Base-by-base conservation (phyloP, 2,888 invertebrate genomes). In the Nyleta sp. region DNA sequence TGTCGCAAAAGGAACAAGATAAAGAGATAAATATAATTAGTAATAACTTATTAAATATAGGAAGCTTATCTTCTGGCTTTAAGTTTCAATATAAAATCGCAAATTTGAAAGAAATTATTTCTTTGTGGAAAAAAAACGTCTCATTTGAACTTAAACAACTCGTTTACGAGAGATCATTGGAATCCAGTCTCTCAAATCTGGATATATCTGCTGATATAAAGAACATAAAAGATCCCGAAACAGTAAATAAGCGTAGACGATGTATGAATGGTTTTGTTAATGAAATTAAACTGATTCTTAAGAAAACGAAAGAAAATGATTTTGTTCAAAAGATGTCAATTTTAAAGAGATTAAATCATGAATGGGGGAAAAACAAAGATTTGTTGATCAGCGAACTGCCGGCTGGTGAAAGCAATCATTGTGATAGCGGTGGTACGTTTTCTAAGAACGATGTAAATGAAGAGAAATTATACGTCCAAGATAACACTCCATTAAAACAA, bases 1-100 rank as follows among this genome's bases (percentile, higher is more conserved):
- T 22, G 4, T 15, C 52, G 1, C 11, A 52, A 35, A 55, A 55
- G 20, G 55, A 55, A 38, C 18, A 38, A 22, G 38, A 38, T n/a
- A 55, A 55, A 4, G 17, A 35, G 13, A 22, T 55, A 10, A 20
- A 18, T 13, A 35, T 55, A n/a, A 13, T 22, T 8, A 38, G n/a
- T n/a, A 55, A 55, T 13, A 2, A 55, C 3, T n/a, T 55, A 13
- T 4, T 38, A 20, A 35, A 55, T 13, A 20, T 55, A 33, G 55
- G 3, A 22, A 38, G 22, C 20, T 18, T 38, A 38, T 38, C 13
- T 17, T n/a, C n/a, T 17, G 38, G 55, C 7, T 11, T 55, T 6
- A 20, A 38, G 3, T 55, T 55, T 35, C 55, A 55, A 13, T n/a
- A 35, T 33, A 55, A 55, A 35, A 7, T 55, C 6, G 6, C 17